These are phyloP conservation scores for Macrotis lagotis DNA, from an alignment of 2,113 vertebrate species.

Conservation along the genomic window DNA sequence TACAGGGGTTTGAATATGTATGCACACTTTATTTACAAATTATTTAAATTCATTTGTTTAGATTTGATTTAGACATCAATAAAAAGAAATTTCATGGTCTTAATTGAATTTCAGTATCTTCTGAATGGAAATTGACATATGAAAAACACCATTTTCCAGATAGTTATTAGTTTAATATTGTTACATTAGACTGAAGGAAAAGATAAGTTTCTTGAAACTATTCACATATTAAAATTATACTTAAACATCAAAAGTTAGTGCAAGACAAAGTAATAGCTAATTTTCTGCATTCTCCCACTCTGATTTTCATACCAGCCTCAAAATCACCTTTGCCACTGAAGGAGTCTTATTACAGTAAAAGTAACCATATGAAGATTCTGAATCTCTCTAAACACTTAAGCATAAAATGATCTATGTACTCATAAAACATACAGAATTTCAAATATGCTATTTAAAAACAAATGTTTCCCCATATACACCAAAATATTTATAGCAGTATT, in stretches of 20 bases:
- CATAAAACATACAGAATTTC: background rate
- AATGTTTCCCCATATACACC: too few species aligned
- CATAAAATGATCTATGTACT: slow-evolving; percentile 54
- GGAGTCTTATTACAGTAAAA: slow-evolving; percentile 44
- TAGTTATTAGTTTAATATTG: slow-evolving; percentile 66
- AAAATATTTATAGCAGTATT: too few species aligned
- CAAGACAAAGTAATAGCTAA: slow-evolving; percentile 48
- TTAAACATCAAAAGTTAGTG: slow-evolving; percentile 72
- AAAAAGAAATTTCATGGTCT: slow-evolving; percentile 49
- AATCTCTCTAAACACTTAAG: slow-evolving; percentile 31
- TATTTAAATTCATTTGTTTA: slow-evolving; percentile 65
- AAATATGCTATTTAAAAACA: background rate
- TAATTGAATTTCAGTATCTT: slow-evolving; percentile 57
- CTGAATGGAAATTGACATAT: slow-evolving; percentile 26
- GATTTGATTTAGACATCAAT: slow-evolving; percentile 69
- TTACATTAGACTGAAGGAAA: slow-evolving; percentile 57
- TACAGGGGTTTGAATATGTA: slow-evolving; percentile 43
- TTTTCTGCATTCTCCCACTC: slow-evolving; percentile 52
- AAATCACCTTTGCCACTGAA: slow-evolving; percentile 22
- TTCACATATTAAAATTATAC: slow-evolving; percentile 67
- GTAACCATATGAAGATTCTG: slow-evolving; percentile 44
- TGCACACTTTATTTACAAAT: slow-evolving; percentile 66
- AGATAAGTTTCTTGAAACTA: slow-evolving; percentile 56
- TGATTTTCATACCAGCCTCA: slow-evolving; percentile 52
- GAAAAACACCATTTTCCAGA: slow-evolving; percentile 52